A percentile compares a stretch with the other conserved stretches of the same genome.
phyloP scores from a whole-genome alignment of 2,888 invertebrate species.

The Trilocha varians region DNA sequence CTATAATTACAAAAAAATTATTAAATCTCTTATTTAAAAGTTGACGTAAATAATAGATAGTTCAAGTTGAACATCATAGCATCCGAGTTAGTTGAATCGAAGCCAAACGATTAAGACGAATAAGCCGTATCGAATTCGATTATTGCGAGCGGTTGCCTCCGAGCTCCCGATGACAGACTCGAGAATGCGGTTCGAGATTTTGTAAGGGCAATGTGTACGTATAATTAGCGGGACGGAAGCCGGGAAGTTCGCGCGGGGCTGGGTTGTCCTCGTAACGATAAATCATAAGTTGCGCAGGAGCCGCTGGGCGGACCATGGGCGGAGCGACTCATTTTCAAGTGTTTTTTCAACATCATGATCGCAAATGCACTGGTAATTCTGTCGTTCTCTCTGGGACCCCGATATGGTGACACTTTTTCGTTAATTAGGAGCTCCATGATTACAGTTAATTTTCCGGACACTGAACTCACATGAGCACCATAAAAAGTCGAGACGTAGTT shows the following conservation, averaged over 20 bases:
- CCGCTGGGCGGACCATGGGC: constrained; percentile 63
- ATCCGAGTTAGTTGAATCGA: constrained; percentile 23
- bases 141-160: constrained; percentile 22
- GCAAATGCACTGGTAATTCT: constrained; percentile 63
- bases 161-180: constrained; percentile 42
- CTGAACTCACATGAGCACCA: constrained; percentile 16
- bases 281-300: constrained; percentile 68
- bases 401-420: constrained; percentile 63
- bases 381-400: constrained; percentile 60
- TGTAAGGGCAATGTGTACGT: constrained; percentile 46
- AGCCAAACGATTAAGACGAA: constrained; percentile 39
- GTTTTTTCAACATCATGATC: constrained; percentile 63
- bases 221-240: constrained; percentile 66
- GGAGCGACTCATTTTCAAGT: constrained; percentile 70
- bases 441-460: constrained; percentile 55
- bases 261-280: constrained; percentile 66
- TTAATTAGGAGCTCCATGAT: constrained; percentile 67
- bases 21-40: too few species aligned
- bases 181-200: constrained; percentile 54
- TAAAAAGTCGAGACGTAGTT: constrained; percentile 13
- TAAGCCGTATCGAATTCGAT: constrained; percentile 43
- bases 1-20: too few species aligned
- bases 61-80: background rate
- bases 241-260: constrained; percentile 62
- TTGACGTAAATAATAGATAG: background rate